Conservation (phyloP, 2,113 vertebrate species). For the Ochotona curzoniae region DNA sequence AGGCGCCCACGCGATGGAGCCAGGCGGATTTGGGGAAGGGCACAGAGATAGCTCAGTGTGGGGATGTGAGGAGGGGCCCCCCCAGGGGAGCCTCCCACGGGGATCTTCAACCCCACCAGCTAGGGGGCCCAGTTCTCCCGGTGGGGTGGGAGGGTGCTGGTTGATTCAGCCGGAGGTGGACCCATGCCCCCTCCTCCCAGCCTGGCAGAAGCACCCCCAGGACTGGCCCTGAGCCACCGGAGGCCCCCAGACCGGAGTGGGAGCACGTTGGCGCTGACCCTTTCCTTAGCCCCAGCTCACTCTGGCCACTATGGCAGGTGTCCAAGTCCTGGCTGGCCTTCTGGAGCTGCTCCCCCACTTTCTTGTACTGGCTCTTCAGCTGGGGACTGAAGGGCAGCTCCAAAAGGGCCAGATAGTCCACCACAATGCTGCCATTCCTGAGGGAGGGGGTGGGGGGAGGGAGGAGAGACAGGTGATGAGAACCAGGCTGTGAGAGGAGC, state of each 20-base stretch:
- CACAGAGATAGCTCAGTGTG: neutral
- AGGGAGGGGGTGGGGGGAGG: neutral
- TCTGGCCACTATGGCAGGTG: neutral
- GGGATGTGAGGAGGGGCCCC: neutral
- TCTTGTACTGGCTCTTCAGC: neutral
- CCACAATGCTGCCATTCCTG: slow-evolving; percentile 69
- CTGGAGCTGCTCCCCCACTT: neutral
- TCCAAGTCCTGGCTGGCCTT: fast-evolving
- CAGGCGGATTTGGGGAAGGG: neutral
- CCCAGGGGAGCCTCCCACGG: neutral
- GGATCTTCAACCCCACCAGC: neutral
- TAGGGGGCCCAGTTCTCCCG: too few relatives aligned
- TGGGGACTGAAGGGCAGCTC: neutral
- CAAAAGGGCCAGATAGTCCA: slow-evolving; percentile 64
- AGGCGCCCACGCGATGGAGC: neutral
- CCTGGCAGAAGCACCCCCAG: too few relatives aligned
- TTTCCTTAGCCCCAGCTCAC: neutral
- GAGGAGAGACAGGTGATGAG: neutral
- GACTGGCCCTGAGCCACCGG: neutral
- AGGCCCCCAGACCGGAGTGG: neutral
- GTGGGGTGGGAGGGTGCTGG: too few relatives aligned
- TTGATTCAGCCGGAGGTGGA: neutral
- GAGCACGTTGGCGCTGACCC: neutral
- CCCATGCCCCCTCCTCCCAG: neutral
- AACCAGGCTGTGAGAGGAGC: too few relatives aligned